Evolutionary conservation across 1,140 invertebrate genomes (phyloP), one percentile per base, ranked within the genome.

Genomic region (Linepithema humile): DNA sequence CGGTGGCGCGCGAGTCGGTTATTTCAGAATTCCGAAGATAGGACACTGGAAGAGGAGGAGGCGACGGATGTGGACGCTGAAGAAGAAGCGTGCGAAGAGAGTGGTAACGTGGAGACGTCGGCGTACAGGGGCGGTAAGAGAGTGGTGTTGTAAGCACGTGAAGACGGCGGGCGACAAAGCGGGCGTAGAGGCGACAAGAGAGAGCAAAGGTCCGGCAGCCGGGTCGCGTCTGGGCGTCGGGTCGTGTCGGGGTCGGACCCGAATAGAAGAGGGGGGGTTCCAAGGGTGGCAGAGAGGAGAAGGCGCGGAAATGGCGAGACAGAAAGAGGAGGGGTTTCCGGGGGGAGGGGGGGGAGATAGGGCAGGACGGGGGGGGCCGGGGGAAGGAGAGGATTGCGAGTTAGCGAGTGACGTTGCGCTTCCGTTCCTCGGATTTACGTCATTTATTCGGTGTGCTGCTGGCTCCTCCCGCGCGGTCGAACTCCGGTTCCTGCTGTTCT

Each of bases 401-500:
- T 92, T 93, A 92, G 92, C 93, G 93, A 89, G 84, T 93, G 90
- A 93, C 91, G 92, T 93, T 89, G 88, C 92, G 91, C 91, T 93
- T 94, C 90, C 92, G 92, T 93, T 94, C 90, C 90, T 94, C 91
- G 91, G 87, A 92, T 94, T 93, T 92, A 93, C 93, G 93, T 94
- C 93, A 94, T 94, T 94, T 94, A 94, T 93, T 92, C 90, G 91
- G 90, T 89, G 90, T 90, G 85, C 90, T 92, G 87, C 91, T 92
- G 89, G 90, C 90, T 92, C 91, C 92, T 93, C 91, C 90, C 90
- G 90, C 88, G 57, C 88, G 89, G 90, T 84, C 90, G 86, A 90
- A 89, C 91, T 93, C 91, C 89, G 89, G 86, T 62, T 88, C 87
- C 87, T 91, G 91, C 90, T 92, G 88, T 91, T 93, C 94, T 94